These are phyloP conservation scores for Stercorarius parasiticus DNA, from an alignment of 2,113 vertebrate genomes.

Conservation along the genomic window DNA sequence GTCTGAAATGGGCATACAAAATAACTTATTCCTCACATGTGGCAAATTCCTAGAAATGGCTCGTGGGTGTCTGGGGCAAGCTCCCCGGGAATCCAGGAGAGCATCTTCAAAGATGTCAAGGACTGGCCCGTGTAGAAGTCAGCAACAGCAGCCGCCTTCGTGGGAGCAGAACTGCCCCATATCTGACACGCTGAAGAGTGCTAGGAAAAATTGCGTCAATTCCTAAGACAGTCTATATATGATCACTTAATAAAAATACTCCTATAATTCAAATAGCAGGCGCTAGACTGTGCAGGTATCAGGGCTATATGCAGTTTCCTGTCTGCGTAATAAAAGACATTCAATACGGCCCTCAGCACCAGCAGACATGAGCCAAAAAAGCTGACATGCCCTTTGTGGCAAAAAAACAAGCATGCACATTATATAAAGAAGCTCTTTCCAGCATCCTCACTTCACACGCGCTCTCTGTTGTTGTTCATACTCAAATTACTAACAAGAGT, in stretches of 20 bases:
- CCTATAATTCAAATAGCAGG: neutral
- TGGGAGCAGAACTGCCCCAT: neutral
- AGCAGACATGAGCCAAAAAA: neutral
- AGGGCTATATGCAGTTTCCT: neutral
- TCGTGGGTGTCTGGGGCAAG: neutral
- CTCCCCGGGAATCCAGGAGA: neutral
- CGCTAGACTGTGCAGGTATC: neutral
- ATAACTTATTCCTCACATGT: neutral
- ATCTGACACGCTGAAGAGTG: neutral
- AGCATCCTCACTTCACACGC: neutral
- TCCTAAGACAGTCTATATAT: neutral
- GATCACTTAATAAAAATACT: neutral
- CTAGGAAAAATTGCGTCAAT: neutral
- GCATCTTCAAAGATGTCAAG: neutral
- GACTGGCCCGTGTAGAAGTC: neutral
- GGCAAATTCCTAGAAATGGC: neutral
- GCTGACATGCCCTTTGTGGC: neutral
- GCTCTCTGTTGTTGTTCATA: neutral
- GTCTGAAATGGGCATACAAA: neutral
- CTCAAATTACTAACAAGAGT: neutral
- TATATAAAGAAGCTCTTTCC: neutral
- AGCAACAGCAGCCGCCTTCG: neutral
- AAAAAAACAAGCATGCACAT: neutral
- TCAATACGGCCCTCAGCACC: neutral
- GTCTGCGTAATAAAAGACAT: neutral